A percentile compares a stretch with the other conserved stretches of the same genome.
Evolutionary conservation across 1,140 invertebrate species (phyloP).

Genomic region (Antheraea mylitta): DNA sequence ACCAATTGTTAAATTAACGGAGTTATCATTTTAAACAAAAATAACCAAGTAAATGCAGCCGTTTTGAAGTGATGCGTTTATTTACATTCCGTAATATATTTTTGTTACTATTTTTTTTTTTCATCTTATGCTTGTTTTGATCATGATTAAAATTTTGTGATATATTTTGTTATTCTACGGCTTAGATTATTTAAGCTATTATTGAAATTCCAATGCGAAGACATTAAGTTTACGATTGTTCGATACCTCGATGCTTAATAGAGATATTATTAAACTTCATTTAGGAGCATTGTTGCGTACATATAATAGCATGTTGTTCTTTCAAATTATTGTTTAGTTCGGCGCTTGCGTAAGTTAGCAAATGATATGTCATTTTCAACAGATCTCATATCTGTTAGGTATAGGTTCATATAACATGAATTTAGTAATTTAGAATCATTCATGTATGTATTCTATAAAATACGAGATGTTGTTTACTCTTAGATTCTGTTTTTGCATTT

Average conservation of each 20-base stretch:
- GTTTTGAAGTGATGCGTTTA: too few species aligned
- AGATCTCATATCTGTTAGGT: constrained; percentile 3
- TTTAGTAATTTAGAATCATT: not conserved
- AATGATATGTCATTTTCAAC: constrained; percentile 29
- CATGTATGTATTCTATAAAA: not conserved
- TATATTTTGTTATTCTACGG: too few species aligned
- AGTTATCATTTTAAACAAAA: too few species aligned
- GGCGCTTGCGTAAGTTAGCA: constrained; percentile 26
- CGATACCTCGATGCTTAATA: constrained; percentile 12
- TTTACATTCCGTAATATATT: too few species aligned
- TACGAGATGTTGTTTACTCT: too few species aligned
- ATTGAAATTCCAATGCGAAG: not conserved
- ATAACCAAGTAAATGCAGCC: too few species aligned
- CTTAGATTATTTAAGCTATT: not conserved
- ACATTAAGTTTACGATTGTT: constrained; percentile 7
- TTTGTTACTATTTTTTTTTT: too few species aligned
- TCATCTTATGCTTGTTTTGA: too few species aligned
- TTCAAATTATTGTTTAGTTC: constrained; percentile 32
- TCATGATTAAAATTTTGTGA: too few species aligned
- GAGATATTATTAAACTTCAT: constrained; percentile 29
- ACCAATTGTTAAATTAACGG: too few species aligned
- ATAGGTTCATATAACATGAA: not conserved
- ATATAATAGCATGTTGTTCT: constrained; percentile 23
- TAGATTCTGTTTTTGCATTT: too few species aligned
- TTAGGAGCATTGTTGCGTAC: constrained; percentile 21